Conservation (phyloP, 2,797 vertebrate genomes). For the Esox lucius region DNA sequence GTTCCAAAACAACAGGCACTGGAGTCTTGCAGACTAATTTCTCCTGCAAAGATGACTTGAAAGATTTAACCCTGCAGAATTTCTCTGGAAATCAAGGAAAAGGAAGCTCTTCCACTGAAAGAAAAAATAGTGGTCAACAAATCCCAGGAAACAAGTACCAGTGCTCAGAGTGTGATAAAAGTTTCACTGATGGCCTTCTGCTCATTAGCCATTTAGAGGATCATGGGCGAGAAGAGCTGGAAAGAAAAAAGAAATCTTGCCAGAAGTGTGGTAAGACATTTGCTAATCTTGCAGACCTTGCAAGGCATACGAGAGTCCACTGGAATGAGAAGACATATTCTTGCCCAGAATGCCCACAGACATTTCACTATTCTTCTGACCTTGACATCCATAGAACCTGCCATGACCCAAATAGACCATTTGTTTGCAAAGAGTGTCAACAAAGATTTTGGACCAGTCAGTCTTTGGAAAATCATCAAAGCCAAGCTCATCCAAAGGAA, state of each 20-base stretch:
- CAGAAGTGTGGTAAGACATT: conserved; percentile 62
- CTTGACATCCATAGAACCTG: conserved; percentile 64
- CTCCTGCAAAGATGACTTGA: conserved; percentile 62
- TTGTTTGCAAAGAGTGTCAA: conserved; percentile 65
- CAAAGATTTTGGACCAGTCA: conserved; percentile 63
- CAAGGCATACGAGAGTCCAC: conserved; percentile 71
- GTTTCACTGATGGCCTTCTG: conserved; percentile 79
- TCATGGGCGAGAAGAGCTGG: conserved; percentile 74
- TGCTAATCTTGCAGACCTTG: conserved; percentile 51
- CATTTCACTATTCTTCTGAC: conserved; percentile 52
- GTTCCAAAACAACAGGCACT: conserved; percentile 56
- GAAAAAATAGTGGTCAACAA: conserved; percentile 29
- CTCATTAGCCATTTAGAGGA: conserved; percentile 82
- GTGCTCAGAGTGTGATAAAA: conserved; percentile 80
- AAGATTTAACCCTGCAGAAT: conserved; percentile 29
- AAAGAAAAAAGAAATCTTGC: conserved; percentile 63
- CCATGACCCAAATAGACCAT: conserved; percentile 68
- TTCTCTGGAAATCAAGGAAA: conserved; percentile 25
- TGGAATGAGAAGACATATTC: conserved; percentile 30
- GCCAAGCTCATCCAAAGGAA: conserved; percentile 52
- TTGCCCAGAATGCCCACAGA: conserved; percentile 65
- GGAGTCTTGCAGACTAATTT: conserved; percentile 68
- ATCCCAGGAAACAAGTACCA: conserved; percentile 68
- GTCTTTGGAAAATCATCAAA: conserved; percentile 64
- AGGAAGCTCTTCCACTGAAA: conserved; percentile 38